These are phyloP conservation scores for Lerista edwardsae DNA, from an alignment of 2,797 vertebrate genomes.

Conservation along the genomic window DNA sequence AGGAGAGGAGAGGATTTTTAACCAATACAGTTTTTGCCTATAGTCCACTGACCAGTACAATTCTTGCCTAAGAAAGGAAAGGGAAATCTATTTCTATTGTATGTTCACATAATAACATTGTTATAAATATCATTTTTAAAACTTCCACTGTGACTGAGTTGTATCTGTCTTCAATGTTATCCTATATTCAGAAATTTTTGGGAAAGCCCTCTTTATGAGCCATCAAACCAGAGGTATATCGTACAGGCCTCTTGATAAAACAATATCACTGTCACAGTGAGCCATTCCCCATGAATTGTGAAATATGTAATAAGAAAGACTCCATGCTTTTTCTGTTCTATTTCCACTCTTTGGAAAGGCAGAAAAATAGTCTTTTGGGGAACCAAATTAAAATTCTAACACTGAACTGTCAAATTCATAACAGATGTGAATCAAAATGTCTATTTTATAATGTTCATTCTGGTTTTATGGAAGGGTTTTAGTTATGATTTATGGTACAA, in stretches of 20 bases:
- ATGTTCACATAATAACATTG: constrained; percentile 3
- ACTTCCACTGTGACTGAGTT: not conserved
- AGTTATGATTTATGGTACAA: not conserved
- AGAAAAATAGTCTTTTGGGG: not conserved
- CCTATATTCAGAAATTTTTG: not conserved
- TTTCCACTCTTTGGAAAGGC: not conserved
- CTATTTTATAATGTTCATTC: not conserved
- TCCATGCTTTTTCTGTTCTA: not conserved
- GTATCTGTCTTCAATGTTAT: constrained; percentile 1
- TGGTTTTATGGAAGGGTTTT: not conserved
- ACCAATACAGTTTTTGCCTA: not conserved
- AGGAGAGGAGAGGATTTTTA: not conserved
- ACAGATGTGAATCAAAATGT: constrained; percentile 21
- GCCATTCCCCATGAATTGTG: constrained; percentile 12
- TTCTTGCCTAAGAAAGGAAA: not conserved
- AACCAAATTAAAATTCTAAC: constrained; percentile 2
- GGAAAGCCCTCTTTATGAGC: not conserved
- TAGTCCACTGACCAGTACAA: not conserved
- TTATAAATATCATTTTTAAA: constrained; percentile 28
- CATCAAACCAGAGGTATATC: not conserved
- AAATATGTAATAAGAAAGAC: constrained; percentile 14
- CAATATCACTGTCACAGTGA: constrained; percentile 23
- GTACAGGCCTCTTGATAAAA: constrained; percentile 5
- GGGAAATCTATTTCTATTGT: not conserved
- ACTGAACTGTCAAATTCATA: not conserved